phyloP scores from a whole-genome alignment of 2,113 vertebrate species.

The Lipophrys pholis region DNA sequence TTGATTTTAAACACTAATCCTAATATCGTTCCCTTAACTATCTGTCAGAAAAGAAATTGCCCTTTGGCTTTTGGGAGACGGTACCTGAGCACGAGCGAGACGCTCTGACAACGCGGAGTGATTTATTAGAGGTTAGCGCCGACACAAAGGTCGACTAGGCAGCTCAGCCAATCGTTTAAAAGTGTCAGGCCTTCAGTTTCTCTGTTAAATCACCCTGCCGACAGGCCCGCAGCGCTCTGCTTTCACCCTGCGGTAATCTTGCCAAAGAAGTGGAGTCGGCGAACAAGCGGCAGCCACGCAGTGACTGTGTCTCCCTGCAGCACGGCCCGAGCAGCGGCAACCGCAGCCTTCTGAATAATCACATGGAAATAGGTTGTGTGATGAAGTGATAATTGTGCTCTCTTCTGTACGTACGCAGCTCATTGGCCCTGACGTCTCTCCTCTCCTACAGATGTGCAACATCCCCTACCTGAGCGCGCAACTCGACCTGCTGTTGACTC shows the following conservation, averaged over 20 bases:
- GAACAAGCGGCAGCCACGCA: constrained; percentile 14
- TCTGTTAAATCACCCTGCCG: constrained; percentile 63
- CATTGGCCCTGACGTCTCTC: constrained; percentile 8
- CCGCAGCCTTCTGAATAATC: constrained; percentile 40
- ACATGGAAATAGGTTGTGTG: constrained; percentile 41
- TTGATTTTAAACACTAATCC: constrained; percentile 35
- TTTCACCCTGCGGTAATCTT: constrained; percentile 33
- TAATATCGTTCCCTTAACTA: constrained; percentile 22
- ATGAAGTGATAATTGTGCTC: constrained; percentile 34
- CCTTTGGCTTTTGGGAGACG: constrained; percentile 53
- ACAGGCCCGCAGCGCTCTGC: constrained; percentile 38
- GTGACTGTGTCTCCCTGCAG: neutral
- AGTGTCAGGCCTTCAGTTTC: constrained; percentile 66
- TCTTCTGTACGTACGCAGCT: constrained; percentile 4
- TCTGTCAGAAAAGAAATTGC: constrained; percentile 35
- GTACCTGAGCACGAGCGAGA: constrained; percentile 39
- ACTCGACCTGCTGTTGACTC: constrained; percentile 83
- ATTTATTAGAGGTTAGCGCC: constrained; percentile 68
- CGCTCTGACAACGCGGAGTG: constrained; percentile 43
- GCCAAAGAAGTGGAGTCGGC: constrained; percentile 1
- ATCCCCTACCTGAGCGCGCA: constrained; percentile 84
- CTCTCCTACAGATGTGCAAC: constrained; percentile 85
- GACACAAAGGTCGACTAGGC: constrained; percentile 67
- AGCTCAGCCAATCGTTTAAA: constrained; percentile 66
- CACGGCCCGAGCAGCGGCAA: neutral